phyloP scores from a whole-genome alignment of 2,888 invertebrate genomes.

The Eurytoma adleriae region DNA sequence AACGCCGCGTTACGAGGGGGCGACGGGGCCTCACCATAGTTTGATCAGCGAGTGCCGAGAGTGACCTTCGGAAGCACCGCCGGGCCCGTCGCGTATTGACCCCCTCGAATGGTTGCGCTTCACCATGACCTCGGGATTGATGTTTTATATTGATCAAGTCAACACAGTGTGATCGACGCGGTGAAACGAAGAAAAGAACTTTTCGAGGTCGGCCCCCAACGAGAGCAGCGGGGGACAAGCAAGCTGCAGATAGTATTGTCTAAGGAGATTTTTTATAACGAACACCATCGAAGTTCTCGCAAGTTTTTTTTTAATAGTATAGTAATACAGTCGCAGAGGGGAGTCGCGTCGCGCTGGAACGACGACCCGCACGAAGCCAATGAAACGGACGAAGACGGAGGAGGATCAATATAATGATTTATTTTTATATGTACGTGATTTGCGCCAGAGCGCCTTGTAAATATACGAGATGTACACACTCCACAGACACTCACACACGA shows the following conservation, averaged over 20 bases:
- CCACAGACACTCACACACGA: constrained; percentile 28
- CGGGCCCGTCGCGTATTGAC: not conserved
- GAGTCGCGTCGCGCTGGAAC: constrained; percentile 30
- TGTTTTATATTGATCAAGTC: not conserved
- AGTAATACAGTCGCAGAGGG: constrained; percentile 57
- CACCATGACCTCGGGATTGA: constrained; percentile 30
- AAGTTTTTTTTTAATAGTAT: constrained; percentile 7
- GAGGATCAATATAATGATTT: constrained; percentile 31
- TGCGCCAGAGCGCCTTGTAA: constrained; percentile 71
- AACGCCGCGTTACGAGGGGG: constrained; percentile 17
- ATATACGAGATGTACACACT: constrained; percentile 66
- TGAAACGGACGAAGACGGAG: constrained; percentile 50
- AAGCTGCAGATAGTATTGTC: not conserved
- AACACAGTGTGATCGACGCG: constrained; percentile 21
- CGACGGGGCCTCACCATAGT: constrained; percentile 26
- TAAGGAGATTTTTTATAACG: not conserved
- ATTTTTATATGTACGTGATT: constrained; percentile 67
- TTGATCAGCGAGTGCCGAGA: constrained; percentile 29
- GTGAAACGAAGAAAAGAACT: constrained; percentile 6
- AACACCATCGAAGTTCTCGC: constrained; percentile 15
- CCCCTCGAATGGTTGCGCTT: constrained; percentile 37
- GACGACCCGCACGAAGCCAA: constrained; percentile 49
- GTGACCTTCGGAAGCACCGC: constrained; percentile 18
- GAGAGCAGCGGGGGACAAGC: constrained; percentile 1
- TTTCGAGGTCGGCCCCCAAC: not conserved